Percentiles rank a stretch among this genome's conserved stretches.
phyloP scores from a whole-genome alignment of 1,140 invertebrate species.

The Plutomurus gul region DNA sequence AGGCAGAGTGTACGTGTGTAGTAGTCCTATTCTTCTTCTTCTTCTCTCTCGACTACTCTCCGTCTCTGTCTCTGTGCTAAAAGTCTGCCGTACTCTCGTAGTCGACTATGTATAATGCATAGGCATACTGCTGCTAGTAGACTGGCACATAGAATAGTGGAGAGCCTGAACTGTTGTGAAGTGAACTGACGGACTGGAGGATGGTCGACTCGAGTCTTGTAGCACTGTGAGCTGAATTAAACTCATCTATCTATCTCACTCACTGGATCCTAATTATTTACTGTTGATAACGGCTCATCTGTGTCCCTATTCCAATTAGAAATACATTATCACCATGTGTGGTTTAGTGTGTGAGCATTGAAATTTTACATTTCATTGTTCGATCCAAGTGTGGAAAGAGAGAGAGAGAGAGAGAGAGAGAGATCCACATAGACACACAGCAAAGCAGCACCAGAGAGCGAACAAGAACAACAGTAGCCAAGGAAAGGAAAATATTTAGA shows the following conservation, averaged over 20 bases:
- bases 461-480: too few species aligned
- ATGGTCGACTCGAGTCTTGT: background rate
- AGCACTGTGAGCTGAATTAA: background rate
- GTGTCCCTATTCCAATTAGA: background rate
- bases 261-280: conserved; percentile 11
- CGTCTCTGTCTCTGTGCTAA: too few species aligned
- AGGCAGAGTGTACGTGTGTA: too few species aligned
- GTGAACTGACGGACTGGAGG: too few species aligned
- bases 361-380: background rate
- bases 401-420: background rate
- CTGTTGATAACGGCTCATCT: background rate
- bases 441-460: too few species aligned
- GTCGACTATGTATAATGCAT: background rate
- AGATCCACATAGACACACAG: too few species aligned
- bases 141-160: too few species aligned
- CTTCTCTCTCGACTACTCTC: too few species aligned
- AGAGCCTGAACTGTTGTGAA: too few species aligned
- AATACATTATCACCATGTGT: background rate
- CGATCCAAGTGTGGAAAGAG: background rate
- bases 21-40: background rate
- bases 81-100: too few species aligned
- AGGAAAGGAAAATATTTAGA: too few species aligned
- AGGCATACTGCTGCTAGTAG: background rate
- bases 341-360: background rate
- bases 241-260: conserved; percentile 10